Evolutionary conservation across 2,797 vertebrate genomes (phyloP).

Genomic region (Melanotaenia nigrans): DNA sequence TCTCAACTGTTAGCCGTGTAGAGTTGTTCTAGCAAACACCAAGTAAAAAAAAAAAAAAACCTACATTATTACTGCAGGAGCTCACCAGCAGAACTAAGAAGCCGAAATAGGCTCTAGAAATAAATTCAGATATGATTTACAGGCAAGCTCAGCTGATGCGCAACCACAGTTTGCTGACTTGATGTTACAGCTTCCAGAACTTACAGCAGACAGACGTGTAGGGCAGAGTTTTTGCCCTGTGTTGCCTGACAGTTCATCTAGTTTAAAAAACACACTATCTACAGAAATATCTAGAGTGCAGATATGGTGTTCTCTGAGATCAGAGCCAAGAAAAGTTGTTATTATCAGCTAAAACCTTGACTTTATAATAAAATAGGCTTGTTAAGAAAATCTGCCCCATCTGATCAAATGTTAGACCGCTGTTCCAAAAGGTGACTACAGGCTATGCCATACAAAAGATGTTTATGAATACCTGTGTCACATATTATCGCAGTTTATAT

Average conservation of each 20-base stretch:
- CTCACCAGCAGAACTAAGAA: not conserved
- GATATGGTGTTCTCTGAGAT: conserved; percentile 10
- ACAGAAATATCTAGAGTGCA: conserved; percentile 17
- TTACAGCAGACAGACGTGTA: conserved; percentile 26
- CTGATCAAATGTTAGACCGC: not conserved
- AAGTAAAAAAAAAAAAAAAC: not conserved
- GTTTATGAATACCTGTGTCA: conserved; percentile 33
- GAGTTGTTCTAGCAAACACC: not conserved
- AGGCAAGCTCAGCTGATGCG: not conserved
- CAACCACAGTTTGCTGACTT: not conserved
- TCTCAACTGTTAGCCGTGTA: not conserved
- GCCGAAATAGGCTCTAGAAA: not conserved
- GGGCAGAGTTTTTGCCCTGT: conserved; percentile 27
- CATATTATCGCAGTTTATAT: conserved; percentile 16
- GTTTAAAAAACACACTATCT: conserved; percentile 4
- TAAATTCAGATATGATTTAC: not conserved
- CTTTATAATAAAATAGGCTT: not conserved
- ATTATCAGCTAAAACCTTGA: not conserved
- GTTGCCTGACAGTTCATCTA: conserved; percentile 38
- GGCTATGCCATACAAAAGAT: not conserved
- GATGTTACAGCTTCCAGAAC: conserved; percentile 6
- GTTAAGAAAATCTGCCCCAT: not conserved
- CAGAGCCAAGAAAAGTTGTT: not conserved
- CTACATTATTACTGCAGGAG: not conserved
- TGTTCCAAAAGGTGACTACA: not conserved